Percentiles rank a stretch among this genome's conserved stretches.
These are phyloP conservation scores for Huso huso DNA, from an alignment of 2,797 vertebrate genomes.

Conservation along the genomic window DNA sequence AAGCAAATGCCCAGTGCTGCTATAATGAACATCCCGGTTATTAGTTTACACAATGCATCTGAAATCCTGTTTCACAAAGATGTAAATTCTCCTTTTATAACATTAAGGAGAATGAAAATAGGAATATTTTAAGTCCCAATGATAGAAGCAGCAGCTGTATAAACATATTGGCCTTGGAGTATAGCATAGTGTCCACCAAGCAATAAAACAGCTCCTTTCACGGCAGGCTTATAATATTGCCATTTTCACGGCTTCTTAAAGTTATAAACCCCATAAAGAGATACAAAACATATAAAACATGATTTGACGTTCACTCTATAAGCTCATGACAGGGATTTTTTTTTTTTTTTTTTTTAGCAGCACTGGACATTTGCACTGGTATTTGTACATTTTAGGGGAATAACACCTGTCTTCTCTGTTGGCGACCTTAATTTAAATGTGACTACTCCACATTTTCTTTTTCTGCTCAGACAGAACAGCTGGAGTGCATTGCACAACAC, in stretches of 20 bases:
- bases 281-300: constrained; percentile 36
- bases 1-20: constrained; percentile 31
- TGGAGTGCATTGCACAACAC: too few species aligned
- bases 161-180: constrained; percentile 40
- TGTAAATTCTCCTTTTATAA: constrained; percentile 38
- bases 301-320: constrained; percentile 24
- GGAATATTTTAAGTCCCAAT: constrained; percentile 43
- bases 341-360: not conserved
- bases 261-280: constrained; percentile 47
- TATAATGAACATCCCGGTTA: constrained; percentile 45
- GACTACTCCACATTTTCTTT: too few species aligned
- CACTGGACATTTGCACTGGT: not conserved
- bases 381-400: not conserved
- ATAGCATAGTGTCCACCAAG: constrained; percentile 33
- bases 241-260: constrained; percentile 59
- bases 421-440: too few species aligned
- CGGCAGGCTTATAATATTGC: constrained; percentile 54
- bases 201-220: constrained; percentile 53
- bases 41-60: constrained; percentile 42
- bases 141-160: constrained; percentile 41
- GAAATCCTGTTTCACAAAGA: constrained; percentile 33
- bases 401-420: not conserved
- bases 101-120: constrained; percentile 40
- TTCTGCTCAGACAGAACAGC: too few species aligned
- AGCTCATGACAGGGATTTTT: not conserved